These are phyloP conservation scores for Aphelinus certus DNA, from an alignment of 1,140 invertebrate species.

Conservation along the genomic window DNA sequence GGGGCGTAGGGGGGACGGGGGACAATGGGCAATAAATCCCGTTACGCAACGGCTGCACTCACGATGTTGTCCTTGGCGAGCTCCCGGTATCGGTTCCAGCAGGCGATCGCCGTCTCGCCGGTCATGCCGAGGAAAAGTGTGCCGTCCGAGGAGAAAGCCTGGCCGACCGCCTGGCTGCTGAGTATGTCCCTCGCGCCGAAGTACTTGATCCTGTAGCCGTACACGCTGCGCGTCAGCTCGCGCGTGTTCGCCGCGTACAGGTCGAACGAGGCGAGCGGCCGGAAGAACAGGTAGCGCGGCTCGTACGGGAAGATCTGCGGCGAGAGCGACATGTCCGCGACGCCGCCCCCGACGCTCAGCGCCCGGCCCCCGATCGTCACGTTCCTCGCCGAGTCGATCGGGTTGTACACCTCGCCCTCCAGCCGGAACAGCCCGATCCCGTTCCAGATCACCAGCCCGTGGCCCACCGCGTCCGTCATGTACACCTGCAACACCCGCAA, in stretches of 20 bases:
- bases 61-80: constrained; percentile 36
- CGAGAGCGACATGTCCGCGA: constrained; percentile 58
- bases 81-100: constrained; percentile 50
- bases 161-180: constrained; percentile 46
- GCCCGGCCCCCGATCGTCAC: constrained; percentile 1
- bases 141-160: constrained; percentile 54
- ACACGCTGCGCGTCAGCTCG: constrained; percentile 30
- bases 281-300: constrained; percentile 69
- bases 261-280: constrained; percentile 73
- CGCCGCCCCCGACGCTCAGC: constrained; percentile 22
- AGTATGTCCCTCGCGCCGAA: constrained; percentile 27
- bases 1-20: neutral
- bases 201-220: constrained; percentile 36
- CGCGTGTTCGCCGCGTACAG: constrained; percentile 69
- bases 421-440: constrained; percentile 34
- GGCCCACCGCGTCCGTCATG: constrained; percentile 36
- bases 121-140: constrained; percentile 52
- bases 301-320: constrained; percentile 70
- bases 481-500: constrained; percentile 18
- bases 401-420: constrained; percentile 35
- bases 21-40: constrained; percentile 12
- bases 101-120: constrained; percentile 48
- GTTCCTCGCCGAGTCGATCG: constrained; percentile 32
- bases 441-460: constrained; percentile 37
- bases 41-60: neutral